These are phyloP conservation scores for Parus major DNA, from an alignment of 2,113 vertebrate species.

Conservation along the genomic window DNA sequence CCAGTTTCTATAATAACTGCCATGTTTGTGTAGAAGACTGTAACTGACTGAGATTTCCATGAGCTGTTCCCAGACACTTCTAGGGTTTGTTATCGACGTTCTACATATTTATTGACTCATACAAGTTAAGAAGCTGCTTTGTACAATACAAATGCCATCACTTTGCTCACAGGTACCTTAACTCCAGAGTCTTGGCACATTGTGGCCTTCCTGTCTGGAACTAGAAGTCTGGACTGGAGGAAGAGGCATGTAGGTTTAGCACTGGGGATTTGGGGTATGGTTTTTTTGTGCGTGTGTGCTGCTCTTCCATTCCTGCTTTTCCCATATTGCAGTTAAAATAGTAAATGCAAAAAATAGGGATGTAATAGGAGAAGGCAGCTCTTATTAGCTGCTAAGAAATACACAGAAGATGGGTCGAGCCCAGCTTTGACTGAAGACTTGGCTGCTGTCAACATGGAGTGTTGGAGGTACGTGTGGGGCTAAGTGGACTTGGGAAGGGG, in stretches of 20 bases:
- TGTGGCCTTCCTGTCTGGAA: neutral
- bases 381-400: neutral
- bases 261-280: fast-evolving
- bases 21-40: neutral
- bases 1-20: neutral
- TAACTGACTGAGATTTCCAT: neutral
- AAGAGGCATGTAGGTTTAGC: neutral
- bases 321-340: neutral
- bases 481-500: neutral
- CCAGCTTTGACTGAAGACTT: neutral
- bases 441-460: neutral
- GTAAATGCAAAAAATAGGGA: neutral
- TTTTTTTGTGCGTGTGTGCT: neutral
- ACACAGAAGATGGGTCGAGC: neutral
- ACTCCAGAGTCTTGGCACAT: neutral
- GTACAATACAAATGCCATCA: neutral
- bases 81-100: neutral
- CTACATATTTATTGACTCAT: neutral
- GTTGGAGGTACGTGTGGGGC: neutral
- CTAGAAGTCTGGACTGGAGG: neutral
- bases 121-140: neutral
- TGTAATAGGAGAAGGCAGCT: neutral
- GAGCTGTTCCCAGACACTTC: neutral
- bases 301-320: neutral
- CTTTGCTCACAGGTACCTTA: neutral